A percentile compares a stretch with the other conserved stretches of the same genome.
Evolutionary conservation across 2,797 vertebrate genomes (phyloP).

Genomic region (Acanthurus leucopareius): DNA sequence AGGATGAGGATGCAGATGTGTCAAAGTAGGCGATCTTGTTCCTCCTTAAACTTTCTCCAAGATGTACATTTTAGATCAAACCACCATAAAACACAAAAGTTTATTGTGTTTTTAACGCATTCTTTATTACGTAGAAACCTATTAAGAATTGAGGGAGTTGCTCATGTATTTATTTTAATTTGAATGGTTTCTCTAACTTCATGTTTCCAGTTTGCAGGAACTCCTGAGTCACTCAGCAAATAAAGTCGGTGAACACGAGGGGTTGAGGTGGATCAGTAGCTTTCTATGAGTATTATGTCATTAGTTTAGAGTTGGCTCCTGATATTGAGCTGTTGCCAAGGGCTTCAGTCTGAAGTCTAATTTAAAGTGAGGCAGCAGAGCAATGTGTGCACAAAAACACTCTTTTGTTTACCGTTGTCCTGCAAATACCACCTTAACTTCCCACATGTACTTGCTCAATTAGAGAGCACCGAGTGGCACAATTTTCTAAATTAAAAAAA

Average conservation of each 20-base stretch:
- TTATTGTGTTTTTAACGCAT: slow-evolving; percentile 49
- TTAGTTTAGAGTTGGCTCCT: slow-evolving; percentile 47
- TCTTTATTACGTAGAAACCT: slow-evolving; percentile 44
- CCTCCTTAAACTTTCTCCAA: slow-evolving; percentile 50
- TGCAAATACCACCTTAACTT: slow-evolving; percentile 74
- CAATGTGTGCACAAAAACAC: slow-evolving; percentile 63
- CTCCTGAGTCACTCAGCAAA: slow-evolving; percentile 13
- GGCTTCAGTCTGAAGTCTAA: slow-evolving; percentile 45
- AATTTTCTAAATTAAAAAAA: too few relatives aligned
- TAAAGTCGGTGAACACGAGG: slow-evolving; percentile 25
- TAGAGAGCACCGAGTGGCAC: slow-evolving; percentile 49
- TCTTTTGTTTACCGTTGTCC: slow-evolving; percentile 64
- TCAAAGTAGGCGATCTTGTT: slow-evolving; percentile 40
- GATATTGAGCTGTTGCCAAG: slow-evolving; percentile 51
- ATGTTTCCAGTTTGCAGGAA: slow-evolving; percentile 23
- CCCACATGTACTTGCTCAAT: slow-evolving; percentile 77
- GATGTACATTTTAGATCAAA: slow-evolving; percentile 67
- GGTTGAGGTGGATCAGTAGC: slow-evolving; percentile 22
- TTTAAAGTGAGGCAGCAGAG: slow-evolving; percentile 44
- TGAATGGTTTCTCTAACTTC: slow-evolving; percentile 51
- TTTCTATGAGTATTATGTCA: slow-evolving; percentile 29
- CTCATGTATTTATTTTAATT: slow-evolving; percentile 47
- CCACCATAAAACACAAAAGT: slow-evolving; percentile 54
- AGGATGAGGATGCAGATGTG: slow-evolving; percentile 33
- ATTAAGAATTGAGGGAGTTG: slow-evolving; percentile 46